Percentiles rank a stretch among this genome's conserved stretches.
These are phyloP conservation scores for Oikopleura dioica DNA, from an alignment of 23 tunicate genomes.

Conservation along the genomic window DNA sequence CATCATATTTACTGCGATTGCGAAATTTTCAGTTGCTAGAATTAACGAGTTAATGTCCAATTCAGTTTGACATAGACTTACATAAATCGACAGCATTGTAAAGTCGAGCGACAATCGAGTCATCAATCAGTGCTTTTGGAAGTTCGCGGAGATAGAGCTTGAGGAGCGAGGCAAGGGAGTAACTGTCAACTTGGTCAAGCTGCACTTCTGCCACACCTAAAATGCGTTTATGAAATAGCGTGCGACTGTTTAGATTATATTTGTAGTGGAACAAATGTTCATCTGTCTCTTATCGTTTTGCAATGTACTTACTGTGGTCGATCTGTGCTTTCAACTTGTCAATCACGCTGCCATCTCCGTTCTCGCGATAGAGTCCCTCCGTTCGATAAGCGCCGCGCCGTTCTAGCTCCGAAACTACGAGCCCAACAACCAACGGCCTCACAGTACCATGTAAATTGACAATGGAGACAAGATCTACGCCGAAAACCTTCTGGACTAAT, in stretches of 20 bases:
- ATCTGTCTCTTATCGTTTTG: too few species aligned
- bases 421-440: slow-evolving; percentile 61
- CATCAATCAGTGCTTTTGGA: slow-evolving; percentile 49
- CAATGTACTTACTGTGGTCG: not conserved
- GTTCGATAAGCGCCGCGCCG: slow-evolving; percentile 30
- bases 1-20: slow-evolving; percentile 36
- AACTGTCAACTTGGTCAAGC: slow-evolving; percentile 30
- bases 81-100: slow-evolving; percentile 26
- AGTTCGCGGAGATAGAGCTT: slow-evolving; percentile 58
- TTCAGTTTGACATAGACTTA: not conserved
- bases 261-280: too few species aligned
- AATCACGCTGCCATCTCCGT: not conserved
- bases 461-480: slow-evolving; percentile 62
- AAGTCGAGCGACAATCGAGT: slow-evolving; percentile 41
- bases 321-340: not conserved
- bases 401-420: slow-evolving; percentile 55
- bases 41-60: slow-evolving; percentile 11
- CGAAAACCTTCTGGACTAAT: slow-evolving; percentile 55
- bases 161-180: slow-evolving; percentile 43
- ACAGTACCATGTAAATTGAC: slow-evolving; percentile 59
- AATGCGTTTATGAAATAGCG: not conserved
- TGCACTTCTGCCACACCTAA: slow-evolving; percentile 34
- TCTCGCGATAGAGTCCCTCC: not conserved
- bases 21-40: slow-evolving; percentile 30
- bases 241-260: too few species aligned